A percentile compares a stretch with the other conserved stretches of the same genome.
phyloP scores from a whole-genome alignment of 2,113 vertebrate species.

The Colistium nudipinnis region DNA sequence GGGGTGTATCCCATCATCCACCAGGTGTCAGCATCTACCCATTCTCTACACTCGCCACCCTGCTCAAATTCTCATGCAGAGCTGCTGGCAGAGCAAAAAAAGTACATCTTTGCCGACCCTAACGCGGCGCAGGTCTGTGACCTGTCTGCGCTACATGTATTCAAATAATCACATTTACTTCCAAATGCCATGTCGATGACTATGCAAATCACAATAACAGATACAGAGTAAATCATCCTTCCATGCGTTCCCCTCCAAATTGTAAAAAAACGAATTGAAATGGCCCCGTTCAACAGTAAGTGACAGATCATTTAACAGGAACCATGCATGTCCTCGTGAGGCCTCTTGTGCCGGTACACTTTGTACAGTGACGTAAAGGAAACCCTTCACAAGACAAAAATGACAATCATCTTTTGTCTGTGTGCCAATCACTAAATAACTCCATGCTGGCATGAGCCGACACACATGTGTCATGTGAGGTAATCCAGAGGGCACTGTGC shows the following conservation, averaged over 20 bases:
- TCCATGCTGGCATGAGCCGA: conserved; percentile 5
- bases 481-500: conserved; percentile 28
- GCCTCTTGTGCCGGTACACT: neutral
- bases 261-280: too few relatives aligned
- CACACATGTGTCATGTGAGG: conserved; percentile 34
- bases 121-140: too few relatives aligned
- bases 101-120: neutral
- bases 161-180: too few relatives aligned
- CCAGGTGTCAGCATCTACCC: conserved; percentile 67
- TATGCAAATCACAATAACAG: too few relatives aligned
- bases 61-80: neutral
- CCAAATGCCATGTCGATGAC: too few relatives aligned
- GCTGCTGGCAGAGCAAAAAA: neutral
- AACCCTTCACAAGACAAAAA: neutral
- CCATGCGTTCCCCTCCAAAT: neutral
- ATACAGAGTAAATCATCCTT: too few relatives aligned
- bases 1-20: conserved; percentile 28
- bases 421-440: conserved; percentile 18
- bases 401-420: conserved; percentile 2
- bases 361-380: neutral
- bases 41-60: neutral
- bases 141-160: too few relatives aligned
- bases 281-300: neutral
- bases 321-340: neutral
- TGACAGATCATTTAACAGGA: neutral